A percentile compares a stretch with the other conserved stretches of the same genome.
Evolutionary conservation across 2,113 vertebrate genomes (phyloP).

Genomic region (Chaenocephalus aceratus): DNA sequence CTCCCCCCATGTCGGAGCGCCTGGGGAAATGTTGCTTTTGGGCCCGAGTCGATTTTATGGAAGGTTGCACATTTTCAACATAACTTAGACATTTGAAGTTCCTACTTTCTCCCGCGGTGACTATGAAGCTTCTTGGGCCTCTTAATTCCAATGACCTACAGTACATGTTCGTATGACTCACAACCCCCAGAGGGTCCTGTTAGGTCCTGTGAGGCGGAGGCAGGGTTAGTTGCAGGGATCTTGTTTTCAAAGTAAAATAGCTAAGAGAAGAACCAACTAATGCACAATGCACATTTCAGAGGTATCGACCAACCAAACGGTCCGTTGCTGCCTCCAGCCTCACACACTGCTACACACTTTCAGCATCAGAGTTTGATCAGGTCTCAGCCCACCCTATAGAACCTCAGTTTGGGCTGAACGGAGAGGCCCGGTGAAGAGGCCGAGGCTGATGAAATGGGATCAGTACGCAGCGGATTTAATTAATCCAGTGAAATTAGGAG

Average conservation of each 20-base stretch:
- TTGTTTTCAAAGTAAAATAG: not conserved
- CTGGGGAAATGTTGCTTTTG: too few species aligned
- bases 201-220: too few species aligned
- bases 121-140: too few species aligned
- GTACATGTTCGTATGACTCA: not conserved
- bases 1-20: too few species aligned
- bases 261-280: not conserved
- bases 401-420: conserved; percentile 51
- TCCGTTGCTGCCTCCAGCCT: not conserved
- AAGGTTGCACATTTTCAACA: not conserved
- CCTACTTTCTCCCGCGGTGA: not conserved
- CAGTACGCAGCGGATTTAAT: conserved; percentile 62
- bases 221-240: not conserved
- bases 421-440: conserved; percentile 57
- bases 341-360: conserved; percentile 9
- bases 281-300: not conserved
- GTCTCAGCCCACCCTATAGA: conserved; percentile 16
- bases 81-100: not conserved
- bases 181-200: not conserved
- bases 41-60: not conserved
- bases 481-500: conserved; percentile 66
- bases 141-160: not conserved
- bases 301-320: not conserved
- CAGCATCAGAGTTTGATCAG: not conserved
- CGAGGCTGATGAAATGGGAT: conserved; percentile 68